A percentile compares a stretch with the other conserved stretches of the same genome.
These are phyloP conservation scores for Psammodynastes pulverulentus DNA, from an alignment of 2,113 vertebrate genomes.

Conservation along the genomic window DNA sequence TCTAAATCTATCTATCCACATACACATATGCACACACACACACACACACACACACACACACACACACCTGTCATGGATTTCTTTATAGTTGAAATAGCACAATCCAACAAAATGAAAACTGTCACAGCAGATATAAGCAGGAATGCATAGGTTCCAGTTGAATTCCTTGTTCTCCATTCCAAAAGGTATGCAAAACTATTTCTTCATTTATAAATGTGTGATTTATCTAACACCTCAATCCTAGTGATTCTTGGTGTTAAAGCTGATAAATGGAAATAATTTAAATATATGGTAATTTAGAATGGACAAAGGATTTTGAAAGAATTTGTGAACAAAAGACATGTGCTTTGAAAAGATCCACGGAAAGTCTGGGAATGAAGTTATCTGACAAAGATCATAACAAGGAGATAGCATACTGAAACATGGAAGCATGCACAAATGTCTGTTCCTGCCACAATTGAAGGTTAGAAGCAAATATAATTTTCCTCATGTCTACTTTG, in stretches of 20 bases:
- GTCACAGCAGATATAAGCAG: background rate
- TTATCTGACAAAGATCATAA: background rate
- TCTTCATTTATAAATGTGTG: background rate
- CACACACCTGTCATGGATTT: background rate
- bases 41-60: background rate
- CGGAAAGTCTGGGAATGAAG: background rate
- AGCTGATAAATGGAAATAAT: background rate
- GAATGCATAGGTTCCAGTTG: background rate
- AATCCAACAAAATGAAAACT: background rate
- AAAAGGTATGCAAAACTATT: background rate
- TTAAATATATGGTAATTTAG: background rate
- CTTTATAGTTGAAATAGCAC: background rate
- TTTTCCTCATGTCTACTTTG: background rate
- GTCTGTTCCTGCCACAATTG: background rate
- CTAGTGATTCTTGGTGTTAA: background rate
- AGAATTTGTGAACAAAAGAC: background rate
- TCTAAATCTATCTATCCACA: background rate
- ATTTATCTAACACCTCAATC: background rate
- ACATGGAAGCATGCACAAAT: background rate
- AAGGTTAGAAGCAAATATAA: background rate
- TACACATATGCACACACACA: background rate
- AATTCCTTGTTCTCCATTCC: background rate
- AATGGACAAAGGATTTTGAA: background rate
- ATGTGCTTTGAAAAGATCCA: background rate
- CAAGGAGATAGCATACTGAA: background rate